Percentiles rank a stretch among this genome's conserved stretches.
These are phyloP conservation scores for Escarpia spicata DNA, from an alignment of 2,888 invertebrate genomes.

Conservation along the genomic window DNA sequence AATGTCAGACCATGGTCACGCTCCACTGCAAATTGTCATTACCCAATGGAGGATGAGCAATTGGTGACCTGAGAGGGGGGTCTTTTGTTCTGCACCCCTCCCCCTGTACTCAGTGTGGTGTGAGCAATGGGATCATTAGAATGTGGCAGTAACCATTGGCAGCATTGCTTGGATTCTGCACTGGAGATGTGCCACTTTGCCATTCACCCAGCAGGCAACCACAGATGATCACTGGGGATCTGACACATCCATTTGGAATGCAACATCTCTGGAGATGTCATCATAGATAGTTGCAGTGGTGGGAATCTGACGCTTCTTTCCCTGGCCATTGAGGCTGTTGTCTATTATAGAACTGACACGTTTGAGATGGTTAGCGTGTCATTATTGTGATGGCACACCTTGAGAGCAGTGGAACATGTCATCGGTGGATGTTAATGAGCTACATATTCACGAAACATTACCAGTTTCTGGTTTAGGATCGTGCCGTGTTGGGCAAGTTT, in stretches of 20 bases:
- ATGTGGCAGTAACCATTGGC: background rate
- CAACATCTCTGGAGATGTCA: background rate
- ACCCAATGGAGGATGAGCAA: slow-evolving; percentile 13
- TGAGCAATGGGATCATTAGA: background rate
- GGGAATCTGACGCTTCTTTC: background rate
- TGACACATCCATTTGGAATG: slow-evolving; percentile 10
- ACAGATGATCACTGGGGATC: background rate
- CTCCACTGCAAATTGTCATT: background rate
- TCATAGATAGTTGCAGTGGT: background rate
- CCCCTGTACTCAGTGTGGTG: background rate
- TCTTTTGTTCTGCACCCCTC: background rate
- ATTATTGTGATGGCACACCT: background rate
- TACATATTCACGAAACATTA: background rate
- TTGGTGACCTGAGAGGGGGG: background rate
- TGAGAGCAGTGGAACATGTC: background rate
- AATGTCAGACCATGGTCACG: background rate
- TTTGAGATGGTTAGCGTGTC: background rate
- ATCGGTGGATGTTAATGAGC: background rate
- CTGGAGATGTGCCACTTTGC: background rate
- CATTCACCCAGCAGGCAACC: background rate
- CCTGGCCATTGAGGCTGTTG: background rate
- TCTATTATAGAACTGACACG: background rate
- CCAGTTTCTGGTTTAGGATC: background rate
- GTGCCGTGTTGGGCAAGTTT: background rate
- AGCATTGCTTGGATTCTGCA: background rate